These are phyloP conservation scores for Pavo muticus DNA, from an alignment of 2,113 vertebrate genomes.

Conservation along the genomic window DNA sequence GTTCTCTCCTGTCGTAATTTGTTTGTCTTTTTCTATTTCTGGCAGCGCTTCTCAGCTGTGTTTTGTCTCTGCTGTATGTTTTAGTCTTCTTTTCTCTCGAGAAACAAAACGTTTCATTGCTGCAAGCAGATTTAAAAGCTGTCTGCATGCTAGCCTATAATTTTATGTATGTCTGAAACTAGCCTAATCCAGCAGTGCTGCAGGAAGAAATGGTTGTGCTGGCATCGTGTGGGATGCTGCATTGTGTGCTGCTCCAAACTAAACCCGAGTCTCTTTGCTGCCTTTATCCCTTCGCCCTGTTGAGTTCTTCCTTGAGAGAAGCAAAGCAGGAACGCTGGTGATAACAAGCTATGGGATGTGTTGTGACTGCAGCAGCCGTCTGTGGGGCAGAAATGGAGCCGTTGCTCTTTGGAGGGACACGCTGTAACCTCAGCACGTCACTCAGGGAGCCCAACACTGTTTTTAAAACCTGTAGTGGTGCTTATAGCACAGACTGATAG, in stretches of 20 bases:
- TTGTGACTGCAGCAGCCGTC: not conserved
- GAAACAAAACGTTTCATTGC: not conserved
- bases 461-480: not conserved
- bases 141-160: not conserved
- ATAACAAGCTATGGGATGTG: not conserved
- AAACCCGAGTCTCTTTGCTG: not conserved
- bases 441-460: not conserved
- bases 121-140: not conserved
- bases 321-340: not conserved
- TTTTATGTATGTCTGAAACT: not conserved
- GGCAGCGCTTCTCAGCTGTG: not conserved
- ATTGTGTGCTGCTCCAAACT: not conserved
- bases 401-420: not conserved
- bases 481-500: rapidly evolving
- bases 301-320: not conserved
- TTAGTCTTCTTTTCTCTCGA: not conserved
- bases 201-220: not conserved
- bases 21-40: not conserved
- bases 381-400: not conserved
- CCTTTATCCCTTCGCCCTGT: not conserved
- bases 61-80: not conserved
- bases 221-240: not conserved
- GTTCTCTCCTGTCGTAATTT: not conserved
- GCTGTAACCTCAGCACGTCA: not conserved
- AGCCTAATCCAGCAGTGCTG: not conserved